Evolutionary conservation across 2,113 vertebrate species (phyloP).

Genomic region (Perca flavescens): DNA sequence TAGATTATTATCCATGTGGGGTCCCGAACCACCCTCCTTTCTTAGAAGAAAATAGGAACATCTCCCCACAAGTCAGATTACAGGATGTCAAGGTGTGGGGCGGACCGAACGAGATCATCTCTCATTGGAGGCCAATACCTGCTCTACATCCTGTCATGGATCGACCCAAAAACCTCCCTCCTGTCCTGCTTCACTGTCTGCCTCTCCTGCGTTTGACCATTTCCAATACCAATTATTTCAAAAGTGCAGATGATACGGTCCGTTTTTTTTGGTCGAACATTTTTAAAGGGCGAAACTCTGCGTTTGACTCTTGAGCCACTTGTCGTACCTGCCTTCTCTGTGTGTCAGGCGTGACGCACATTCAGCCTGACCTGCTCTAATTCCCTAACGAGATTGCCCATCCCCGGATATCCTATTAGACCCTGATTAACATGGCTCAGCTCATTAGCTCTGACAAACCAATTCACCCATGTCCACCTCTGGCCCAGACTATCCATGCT

Average conservation of each 20-base stretch:
- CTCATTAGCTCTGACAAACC: constrained; percentile 82
- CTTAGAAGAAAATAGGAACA: neutral
- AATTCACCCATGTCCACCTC: constrained; percentile 63
- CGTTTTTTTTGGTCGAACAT: too few relatives aligned
- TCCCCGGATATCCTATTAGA: constrained; percentile 84
- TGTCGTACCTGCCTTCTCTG: constrained; percentile 12
- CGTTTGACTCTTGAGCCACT: constrained; percentile 56
- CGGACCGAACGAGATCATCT: constrained; percentile 23
- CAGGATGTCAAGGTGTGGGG: neutral
- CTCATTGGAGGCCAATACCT: constrained; percentile 5
- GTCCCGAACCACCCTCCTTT: neutral
- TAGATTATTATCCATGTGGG: neutral
- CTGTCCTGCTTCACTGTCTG: neutral
- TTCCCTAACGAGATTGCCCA: constrained; percentile 82
- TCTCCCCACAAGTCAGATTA: constrained; percentile 22
- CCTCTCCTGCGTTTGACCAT: neutral
- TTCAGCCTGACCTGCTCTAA: constrained; percentile 76
- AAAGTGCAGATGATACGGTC: too few relatives aligned
- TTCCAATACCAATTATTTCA: neutral
- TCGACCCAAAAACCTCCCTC: neutral
- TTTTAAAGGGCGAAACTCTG: neutral
- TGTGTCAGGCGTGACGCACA: constrained; percentile 78
- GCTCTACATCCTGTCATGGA: neutral
- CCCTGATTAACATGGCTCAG: constrained; percentile 82
- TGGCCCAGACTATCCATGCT: constrained; percentile 6